Evolutionary conservation across 2,797 vertebrate species (phyloP), one percentile per base, ranked within the genome.

Genomic region (Triplophysa yarkandensis): DNA sequence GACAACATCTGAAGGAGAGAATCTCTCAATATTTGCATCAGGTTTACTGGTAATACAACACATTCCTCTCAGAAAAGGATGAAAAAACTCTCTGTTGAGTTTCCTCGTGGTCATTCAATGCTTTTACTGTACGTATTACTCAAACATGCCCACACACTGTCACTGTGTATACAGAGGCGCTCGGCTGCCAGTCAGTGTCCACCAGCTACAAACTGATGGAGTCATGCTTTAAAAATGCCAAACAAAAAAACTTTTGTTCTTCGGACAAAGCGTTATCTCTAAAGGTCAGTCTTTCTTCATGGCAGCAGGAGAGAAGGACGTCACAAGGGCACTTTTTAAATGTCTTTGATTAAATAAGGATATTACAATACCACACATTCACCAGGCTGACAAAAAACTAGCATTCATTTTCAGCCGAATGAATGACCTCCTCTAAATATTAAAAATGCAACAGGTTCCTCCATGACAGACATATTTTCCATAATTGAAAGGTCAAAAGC

Each of bases 221-320:
- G 75, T 84, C 82, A 86, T 81, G 71, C 70, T 70, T 70, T 77
- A 76, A 83, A 80, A 74, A 73, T 54, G 78, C 34, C 43, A 54
- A 70, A 84, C 71, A 80, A 85, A 89, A 43, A 86, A 86, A 88
- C 83, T 80, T 90, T 89, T 89, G 86, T 90, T 87, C 79, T 64
- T 54, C 27, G 85, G 72, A 89, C 85, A 87, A 88, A 84, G 84
- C 77, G 86, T 87, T 86, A 86, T 89, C 85, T 85, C 69, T 83
- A 87, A 90, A 91, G 85, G 87, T 91, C 88, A 88, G 85, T 70
- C 84, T 83, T 83, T 90, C 80, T 83, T 82, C 64, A 79, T 74
- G 74, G 77, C 78, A 75, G 82, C 78, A 83, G 79, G 79, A 83
- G 81, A 77, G 70, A 77, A 80, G 82, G 83, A 87, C 83, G 77